Conservation (phyloP, 2,113 vertebrate species). For the Sander vitreus region DNA sequence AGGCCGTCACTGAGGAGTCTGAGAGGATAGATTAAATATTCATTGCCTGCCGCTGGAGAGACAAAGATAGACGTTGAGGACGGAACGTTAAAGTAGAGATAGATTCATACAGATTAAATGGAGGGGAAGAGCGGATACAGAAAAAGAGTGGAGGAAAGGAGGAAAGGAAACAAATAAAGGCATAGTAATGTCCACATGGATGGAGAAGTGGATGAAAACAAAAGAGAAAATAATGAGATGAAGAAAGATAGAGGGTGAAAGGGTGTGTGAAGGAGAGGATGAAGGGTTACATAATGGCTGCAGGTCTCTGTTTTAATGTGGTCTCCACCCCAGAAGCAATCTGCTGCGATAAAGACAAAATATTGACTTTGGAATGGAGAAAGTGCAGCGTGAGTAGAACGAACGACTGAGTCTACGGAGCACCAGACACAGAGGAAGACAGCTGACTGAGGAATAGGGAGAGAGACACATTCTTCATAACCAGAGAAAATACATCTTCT, state of each 20-base stretch:
- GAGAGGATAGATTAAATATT: constrained; percentile 74
- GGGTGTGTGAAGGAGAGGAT: constrained; percentile 33
- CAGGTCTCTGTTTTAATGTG: constrained; percentile 69
- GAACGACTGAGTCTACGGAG: constrained; percentile 14
- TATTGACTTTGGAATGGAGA: constrained; percentile 82
- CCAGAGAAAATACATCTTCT: constrained; percentile 38
- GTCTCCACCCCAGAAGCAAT: constrained; percentile 71
- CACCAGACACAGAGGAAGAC: constrained; percentile 24
- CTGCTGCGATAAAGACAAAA: constrained; percentile 76
- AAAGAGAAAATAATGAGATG: constrained; percentile 34
- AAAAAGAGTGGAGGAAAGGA: background rate
- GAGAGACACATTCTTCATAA: constrained; percentile 34
- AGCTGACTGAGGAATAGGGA: constrained; percentile 31
- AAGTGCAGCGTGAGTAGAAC: constrained; percentile 73
- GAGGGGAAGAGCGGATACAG: background rate
- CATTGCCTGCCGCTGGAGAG: constrained; percentile 66
- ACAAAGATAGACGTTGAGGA: constrained; percentile 56
- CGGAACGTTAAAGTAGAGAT: constrained; percentile 31
- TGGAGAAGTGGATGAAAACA: background rate
- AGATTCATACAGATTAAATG: constrained; percentile 17
- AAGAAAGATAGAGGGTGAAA: constrained; percentile 23
- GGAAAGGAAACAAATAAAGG: constrained; percentile 40
- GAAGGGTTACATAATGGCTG: constrained; percentile 67
- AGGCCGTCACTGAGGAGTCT: constrained; percentile 62
- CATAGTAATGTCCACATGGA: constrained; percentile 10